Percentiles rank a stretch among this genome's conserved stretches.
These are phyloP conservation scores for Taurulus bubalis DNA, from an alignment of 2,113 vertebrate genomes.

Conservation along the genomic window DNA sequence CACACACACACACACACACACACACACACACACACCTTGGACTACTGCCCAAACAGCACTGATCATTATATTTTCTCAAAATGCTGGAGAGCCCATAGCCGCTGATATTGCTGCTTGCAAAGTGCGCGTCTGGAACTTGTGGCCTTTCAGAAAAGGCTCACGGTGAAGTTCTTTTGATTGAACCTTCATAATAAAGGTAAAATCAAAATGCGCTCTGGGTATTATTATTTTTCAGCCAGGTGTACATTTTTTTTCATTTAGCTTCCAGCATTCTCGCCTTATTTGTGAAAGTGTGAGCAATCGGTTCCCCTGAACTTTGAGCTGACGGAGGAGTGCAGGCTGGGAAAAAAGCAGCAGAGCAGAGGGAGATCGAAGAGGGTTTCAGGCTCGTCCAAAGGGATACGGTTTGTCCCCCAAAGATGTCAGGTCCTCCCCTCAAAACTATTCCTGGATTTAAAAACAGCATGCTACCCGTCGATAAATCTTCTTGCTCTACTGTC, in stretches of 20 bases:
- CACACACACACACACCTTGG: not conserved
- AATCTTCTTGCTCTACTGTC: not conserved
- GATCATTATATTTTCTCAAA: not conserved
- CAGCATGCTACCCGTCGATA: not conserved
- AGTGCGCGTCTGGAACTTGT: too few relatives aligned
- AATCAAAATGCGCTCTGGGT: not conserved
- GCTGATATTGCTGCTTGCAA: too few relatives aligned
- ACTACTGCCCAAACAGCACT: not conserved
- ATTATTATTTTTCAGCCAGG: not conserved
- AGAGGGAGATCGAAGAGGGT: constrained; percentile 15
- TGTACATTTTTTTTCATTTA: not conserved
- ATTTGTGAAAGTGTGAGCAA: not conserved
- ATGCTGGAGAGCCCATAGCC: not conserved
- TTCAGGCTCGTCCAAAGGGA: constrained; percentile 13
- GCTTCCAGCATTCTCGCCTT: not conserved
- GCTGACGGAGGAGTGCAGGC: not conserved
- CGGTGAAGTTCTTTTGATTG: too few relatives aligned
- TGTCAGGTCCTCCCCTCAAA: not conserved
- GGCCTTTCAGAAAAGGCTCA: too few relatives aligned
- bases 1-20: too few relatives aligned
- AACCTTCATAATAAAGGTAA: not conserved
- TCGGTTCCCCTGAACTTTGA: constrained; percentile 11
- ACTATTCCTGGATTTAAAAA: not conserved
- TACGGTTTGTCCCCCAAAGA: constrained; percentile 15
- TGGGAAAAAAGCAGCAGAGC: constrained; percentile 1